Evolutionary conservation across 2,888 invertebrate genomes (phyloP), one percentile per base, ranked within the genome.

Genomic region (Parnassius mnemosyne): DNA sequence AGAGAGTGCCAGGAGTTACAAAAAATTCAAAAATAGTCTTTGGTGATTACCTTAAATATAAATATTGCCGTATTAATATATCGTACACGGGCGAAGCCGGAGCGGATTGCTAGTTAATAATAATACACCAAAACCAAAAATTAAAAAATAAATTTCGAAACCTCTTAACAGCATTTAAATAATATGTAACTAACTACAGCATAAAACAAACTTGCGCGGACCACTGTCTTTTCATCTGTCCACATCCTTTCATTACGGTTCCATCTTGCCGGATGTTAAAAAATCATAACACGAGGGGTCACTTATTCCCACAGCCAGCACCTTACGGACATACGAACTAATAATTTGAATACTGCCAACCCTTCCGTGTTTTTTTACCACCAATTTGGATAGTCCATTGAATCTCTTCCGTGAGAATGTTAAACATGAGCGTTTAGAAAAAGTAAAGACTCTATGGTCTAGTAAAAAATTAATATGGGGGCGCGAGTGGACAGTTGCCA

Each of bases 351-450:
- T 84, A 80, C 84, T 80, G 79, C 77, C 80, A 90, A 89, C 89
- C 89, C 89, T 90, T 90, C 89, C 89, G 87, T 76, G 81, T 86
- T 89, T 89, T n/a, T 88, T 87, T 79, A 69, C 72, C 67, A 67
- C 71, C 74, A 77, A 74, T 74, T 75, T 75, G 74, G 70, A 71
- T 69, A 71, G 85, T 84, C 85, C 84, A 85, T 87, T 85, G 83
- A 87, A 79, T 77, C 83, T 87, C 86, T 84, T 86, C 87, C 89
- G 89, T 90, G 89, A 89, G 89, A 90, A 90, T 84, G 67, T 82
- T 83, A 89, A 89, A 89, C 76, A 89, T 76, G 78, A 77, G 77
- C 82, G 83, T 83, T 84, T 75, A 80, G 76, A 86, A 87, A 86
- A 85, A 87, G 68, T 69, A 68, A 73, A 70, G 74, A 73, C 72